Percentiles rank a stretch among this genome's conserved stretches.
phyloP scores from a whole-genome alignment of 2,797 vertebrate species.

The Paguma larvata region DNA sequence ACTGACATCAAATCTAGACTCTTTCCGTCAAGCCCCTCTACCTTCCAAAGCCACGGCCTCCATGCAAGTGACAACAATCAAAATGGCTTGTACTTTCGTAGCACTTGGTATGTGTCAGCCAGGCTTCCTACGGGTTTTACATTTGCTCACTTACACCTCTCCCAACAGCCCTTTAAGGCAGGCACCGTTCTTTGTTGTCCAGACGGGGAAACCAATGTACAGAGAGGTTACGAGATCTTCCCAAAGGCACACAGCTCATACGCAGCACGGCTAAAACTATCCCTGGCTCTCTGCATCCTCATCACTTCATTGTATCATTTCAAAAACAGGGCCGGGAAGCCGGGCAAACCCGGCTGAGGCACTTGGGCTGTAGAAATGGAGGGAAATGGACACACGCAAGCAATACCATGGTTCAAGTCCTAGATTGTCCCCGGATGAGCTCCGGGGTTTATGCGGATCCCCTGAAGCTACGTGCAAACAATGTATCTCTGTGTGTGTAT shows the following conservation, averaged over 20 bases:
- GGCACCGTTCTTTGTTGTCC: not conserved
- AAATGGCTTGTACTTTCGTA: not conserved
- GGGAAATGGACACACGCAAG: not conserved
- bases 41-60: not conserved
- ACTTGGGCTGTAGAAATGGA: not conserved
- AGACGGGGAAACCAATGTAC: not conserved
- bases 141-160: not conserved
- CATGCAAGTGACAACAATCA: not conserved
- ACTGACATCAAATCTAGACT: not conserved
- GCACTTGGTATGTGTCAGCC: not conserved
- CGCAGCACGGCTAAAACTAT: not conserved
- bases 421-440: not conserved
- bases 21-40: not conserved
- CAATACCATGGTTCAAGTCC: not conserved
- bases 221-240: not conserved
- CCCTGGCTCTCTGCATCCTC: not conserved
- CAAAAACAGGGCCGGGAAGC: not conserved
- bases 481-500: not conserved
- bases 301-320: not conserved
- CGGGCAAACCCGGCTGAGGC: not conserved
- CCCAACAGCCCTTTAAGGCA: not conserved
- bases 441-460: not conserved
- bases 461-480: not conserved
- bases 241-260: not conserved
- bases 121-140: not conserved